A percentile compares a stretch with the other conserved stretches of the same genome.
Conservation (phyloP, 2,797 vertebrate species). For the Taeniopygia guttata region DNA sequence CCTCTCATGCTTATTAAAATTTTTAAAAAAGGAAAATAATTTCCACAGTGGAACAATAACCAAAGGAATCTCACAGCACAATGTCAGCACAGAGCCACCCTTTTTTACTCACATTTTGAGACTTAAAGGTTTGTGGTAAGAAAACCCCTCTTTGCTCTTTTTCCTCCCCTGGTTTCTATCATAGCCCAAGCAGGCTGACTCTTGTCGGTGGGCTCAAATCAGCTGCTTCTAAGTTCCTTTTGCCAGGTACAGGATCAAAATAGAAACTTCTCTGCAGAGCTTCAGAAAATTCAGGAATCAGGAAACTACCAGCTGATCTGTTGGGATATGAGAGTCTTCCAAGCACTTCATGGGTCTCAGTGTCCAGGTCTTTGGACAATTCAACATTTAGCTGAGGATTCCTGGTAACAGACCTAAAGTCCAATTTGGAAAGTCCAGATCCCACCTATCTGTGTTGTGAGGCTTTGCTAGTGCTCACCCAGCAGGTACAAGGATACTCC, state of each 20-base stretch:
- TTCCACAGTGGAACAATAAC: not conserved
- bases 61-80: accelerated
- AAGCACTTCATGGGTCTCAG: accelerated
- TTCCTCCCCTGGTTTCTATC: not conserved
- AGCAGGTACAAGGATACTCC: not conserved
- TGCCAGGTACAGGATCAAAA: not conserved
- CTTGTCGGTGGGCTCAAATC: not conserved
- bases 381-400: not conserved
- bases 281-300: not conserved
- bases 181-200: not conserved
- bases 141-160: not conserved
- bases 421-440: not conserved
- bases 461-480: not conserved
- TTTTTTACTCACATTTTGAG: not conserved
- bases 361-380: not conserved
- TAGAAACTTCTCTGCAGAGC: not conserved
- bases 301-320: not conserved
- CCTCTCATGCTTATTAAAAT: not conserved
- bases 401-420: not conserved
- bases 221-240: not conserved
- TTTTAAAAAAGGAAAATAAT: not conserved
- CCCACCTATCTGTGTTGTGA: not conserved
- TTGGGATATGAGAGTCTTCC: not conserved
- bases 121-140: not conserved
- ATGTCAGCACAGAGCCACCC: not conserved